Evolutionary conservation across 2,888 invertebrate species (phyloP), one percentile per base, ranked within the genome.

Genomic region (Rhopalosiphum nymphaeae): DNA sequence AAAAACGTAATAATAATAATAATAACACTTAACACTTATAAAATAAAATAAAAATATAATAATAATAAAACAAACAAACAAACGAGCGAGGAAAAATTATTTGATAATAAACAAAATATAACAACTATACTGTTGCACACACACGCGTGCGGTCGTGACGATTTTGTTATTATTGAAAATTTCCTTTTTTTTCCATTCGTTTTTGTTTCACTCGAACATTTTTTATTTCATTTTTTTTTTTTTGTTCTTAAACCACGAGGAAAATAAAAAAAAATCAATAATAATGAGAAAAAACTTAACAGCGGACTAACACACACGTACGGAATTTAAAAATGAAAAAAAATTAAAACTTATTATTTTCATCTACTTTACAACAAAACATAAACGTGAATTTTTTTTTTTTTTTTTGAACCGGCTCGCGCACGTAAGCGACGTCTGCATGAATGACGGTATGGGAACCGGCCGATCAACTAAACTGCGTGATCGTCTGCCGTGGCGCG

Each of bases 401-500:
- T 61, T 67, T 93, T 94, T 89, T 90, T 61, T 90, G n/a, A 94
- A 94, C 94, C 94, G 94, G 94, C 94, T 94, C 94, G 61, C 94
- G 94, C 16, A 89, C 89, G 46, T 46, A 86, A 46, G 61, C 42
- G 86, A 86, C 90, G 94, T 86, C 61, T 53, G 91, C 94, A 86
- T 86, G 86, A 94, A 91, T 91, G 94, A 86, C 94, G 94, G 94
- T 92, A 88, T 91, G 61, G 78, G 91, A 94, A 94, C 94, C 94
- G 94, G 94, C 94, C 94, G 94, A 94, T 91, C 90, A 53, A 90
- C 90, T 90, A 56, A 93, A 94, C 94, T 94, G 86, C 90, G 86
- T 94, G 94, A 94, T 94, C 94, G 94, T 94, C 90, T 91, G 94
- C 94, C 91, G 94, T 90, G 93, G 26, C 88, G 94, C 94, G 93